These are phyloP conservation scores for Lanistes nyassanus DNA, from an alignment of 1,140 invertebrate species.

Conservation along the genomic window DNA sequence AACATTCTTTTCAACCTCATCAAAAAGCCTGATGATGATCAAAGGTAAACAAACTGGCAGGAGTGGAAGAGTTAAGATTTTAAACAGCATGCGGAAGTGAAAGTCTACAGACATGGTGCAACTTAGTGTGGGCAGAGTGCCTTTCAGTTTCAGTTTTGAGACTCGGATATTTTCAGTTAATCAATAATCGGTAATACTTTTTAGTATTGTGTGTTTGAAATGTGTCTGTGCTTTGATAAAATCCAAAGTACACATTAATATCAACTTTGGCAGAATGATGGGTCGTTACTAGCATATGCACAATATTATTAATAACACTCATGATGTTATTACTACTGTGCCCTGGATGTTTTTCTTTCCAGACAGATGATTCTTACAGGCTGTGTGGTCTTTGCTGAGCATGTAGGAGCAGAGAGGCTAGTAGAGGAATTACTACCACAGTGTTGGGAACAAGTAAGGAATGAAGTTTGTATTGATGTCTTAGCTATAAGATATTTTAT, in stretches of 20 bases:
- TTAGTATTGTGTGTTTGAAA: background rate
- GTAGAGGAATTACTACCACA: slow-evolving; percentile 79
- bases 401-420: slow-evolving; percentile 70
- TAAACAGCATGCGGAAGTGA: background rate
- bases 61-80: too few species aligned
- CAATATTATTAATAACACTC: too few species aligned
- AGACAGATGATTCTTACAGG: slow-evolving; percentile 77
- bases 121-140: too few species aligned
- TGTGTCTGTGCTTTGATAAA: too few species aligned
- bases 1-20: slow-evolving; percentile 81
- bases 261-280: too few species aligned
- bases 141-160: too few species aligned
- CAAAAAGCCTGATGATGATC: slow-evolving; percentile 78
- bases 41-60: slow-evolving; percentile 63
- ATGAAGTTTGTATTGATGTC: background rate
- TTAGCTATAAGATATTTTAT: background rate
- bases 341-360: slow-evolving; percentile 28
- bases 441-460: slow-evolving; percentile 78
- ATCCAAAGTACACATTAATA: too few species aligned
- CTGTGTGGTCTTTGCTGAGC: slow-evolving; percentile 74
- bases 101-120: too few species aligned
- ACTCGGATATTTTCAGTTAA: too few species aligned
- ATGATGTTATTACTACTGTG: background rate
- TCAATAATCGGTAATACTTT: background rate
- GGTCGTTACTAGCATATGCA: too few species aligned